A percentile compares a stretch with the other conserved stretches of the same genome.
Conservation (phyloP, 2,888 invertebrate species). For the Galeruca laticollis region DNA sequence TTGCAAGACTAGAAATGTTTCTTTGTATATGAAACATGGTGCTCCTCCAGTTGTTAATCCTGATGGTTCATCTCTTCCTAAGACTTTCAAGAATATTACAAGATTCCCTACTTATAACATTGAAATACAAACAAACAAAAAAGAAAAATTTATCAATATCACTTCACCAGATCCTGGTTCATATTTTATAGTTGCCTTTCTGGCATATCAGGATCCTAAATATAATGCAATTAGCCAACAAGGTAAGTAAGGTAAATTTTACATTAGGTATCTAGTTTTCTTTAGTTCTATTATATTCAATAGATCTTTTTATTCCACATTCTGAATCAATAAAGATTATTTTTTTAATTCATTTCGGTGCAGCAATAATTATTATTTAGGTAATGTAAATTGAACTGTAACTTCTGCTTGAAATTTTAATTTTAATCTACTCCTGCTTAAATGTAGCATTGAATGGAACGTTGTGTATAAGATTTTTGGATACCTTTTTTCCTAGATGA, state of each 20-base stretch:
- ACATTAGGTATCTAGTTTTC: slow-evolving; percentile 6
- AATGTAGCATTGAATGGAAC: no score
- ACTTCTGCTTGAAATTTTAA: no score
- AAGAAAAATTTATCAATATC: slow-evolving; percentile 72
- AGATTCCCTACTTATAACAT: slow-evolving; percentile 70
- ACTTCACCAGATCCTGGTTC: slow-evolving; percentile 79
- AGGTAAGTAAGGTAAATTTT: slow-evolving; percentile 68
- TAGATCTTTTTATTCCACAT: no score
- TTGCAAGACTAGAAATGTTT: slow-evolving; percentile 69
- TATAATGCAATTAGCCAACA: slow-evolving; percentile 79
- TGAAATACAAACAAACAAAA: slow-evolving; percentile 74
- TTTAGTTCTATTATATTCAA: no score
- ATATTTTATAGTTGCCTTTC: slow-evolving; percentile 85
- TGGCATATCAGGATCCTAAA: slow-evolving; percentile 82
- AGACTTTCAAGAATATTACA: slow-evolving; percentile 59
- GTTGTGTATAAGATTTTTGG: no score
- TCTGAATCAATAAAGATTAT: no score
- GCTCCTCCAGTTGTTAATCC: slow-evolving; percentile 87
- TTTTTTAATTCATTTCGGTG: no score
- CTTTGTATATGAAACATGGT: slow-evolving; percentile 81
- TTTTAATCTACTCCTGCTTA: no score
- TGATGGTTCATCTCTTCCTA: slow-evolving; percentile 81
- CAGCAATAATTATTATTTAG: no score
- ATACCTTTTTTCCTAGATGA: no score
- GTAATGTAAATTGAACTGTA: no score